A percentile compares a stretch with the other conserved stretches of the same genome.
These are phyloP conservation scores for Zaprionus tsacasi DNA, from an alignment of 1,140 invertebrate genomes.

Conservation along the genomic window DNA sequence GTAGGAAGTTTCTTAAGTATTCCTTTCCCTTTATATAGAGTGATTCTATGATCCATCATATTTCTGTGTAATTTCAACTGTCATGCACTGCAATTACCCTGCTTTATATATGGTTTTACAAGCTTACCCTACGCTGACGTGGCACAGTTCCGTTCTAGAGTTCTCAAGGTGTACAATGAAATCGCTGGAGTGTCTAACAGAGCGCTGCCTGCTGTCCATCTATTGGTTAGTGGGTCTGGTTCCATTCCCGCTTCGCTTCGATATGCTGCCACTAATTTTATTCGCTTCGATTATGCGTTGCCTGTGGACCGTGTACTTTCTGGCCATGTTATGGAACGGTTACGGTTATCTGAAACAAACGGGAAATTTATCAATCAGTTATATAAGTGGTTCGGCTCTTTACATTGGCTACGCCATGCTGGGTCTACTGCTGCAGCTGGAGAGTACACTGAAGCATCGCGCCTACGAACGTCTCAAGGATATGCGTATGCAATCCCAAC, in stretches of 20 bases:
- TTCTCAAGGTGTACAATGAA: slow-evolving; percentile 34
- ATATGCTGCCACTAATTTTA: slow-evolving; percentile 8
- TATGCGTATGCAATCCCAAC: slow-evolving; percentile 46
- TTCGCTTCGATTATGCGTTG: slow-evolving; percentile 32
- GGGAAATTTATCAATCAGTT: slow-evolving; percentile 25
- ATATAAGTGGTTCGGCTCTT: slow-evolving; percentile 26
- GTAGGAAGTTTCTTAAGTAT: no score
- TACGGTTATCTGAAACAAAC: neutral
- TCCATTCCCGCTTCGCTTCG: slow-evolving; percentile 36
- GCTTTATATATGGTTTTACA: slow-evolving; percentile 19
- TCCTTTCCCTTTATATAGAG: no score
- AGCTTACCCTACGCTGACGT: neutral
- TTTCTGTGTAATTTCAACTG: neutral
- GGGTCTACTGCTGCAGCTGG: slow-evolving; percentile 45
- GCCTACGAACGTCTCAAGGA: slow-evolving; percentile 28
- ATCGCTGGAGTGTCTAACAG: slow-evolving; percentile 48
- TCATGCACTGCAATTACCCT: slow-evolving; percentile 12
- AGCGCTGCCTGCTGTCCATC: slow-evolving; percentile 24
- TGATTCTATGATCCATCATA: neutral
- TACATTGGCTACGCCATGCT: slow-evolving; percentile 42
- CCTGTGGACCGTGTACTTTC: slow-evolving; percentile 49
- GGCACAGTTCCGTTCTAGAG: slow-evolving; percentile 3
- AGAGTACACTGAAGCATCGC: slow-evolving; percentile 48
- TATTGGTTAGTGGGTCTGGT: slow-evolving; percentile 47
- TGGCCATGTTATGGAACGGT: slow-evolving; percentile 1